Percentiles rank a stretch among this genome's conserved stretches.
Conservation (phyloP, 2,888 invertebrate genomes). For the Drosophila multiciliata region DNA sequence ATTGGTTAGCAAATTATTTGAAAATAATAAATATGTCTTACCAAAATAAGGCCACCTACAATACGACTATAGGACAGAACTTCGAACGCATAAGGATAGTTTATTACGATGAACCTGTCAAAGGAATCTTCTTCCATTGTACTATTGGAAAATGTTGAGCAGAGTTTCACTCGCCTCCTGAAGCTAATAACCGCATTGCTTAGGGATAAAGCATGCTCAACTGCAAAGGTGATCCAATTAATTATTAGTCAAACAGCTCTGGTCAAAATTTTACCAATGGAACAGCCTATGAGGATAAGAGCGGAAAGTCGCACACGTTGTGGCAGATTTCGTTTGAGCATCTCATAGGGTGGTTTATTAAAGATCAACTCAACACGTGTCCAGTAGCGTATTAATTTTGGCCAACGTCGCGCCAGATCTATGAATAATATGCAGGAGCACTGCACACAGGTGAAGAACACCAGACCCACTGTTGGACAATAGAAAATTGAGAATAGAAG, state of each 20-base stretch:
- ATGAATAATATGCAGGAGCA: conserved; percentile 77
- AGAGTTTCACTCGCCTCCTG: conserved; percentile 50
- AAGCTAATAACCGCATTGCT: conserved; percentile 68
- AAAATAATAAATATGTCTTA: conserved; percentile 36
- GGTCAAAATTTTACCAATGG: conserved; percentile 58
- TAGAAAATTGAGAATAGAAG: not conserved
- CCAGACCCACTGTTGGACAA: conserved; percentile 71
- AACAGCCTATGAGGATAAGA: conserved; percentile 67
- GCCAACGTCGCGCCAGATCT: conserved; percentile 81
- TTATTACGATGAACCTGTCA: conserved; percentile 56
- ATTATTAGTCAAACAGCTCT: fast-evolving
- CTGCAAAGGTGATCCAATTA: conserved; percentile 36
- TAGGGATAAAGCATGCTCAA: conserved; percentile 78
- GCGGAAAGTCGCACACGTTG: conserved; percentile 75
- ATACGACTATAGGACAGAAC: conserved; percentile 64
- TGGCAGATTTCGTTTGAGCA: conserved; percentile 62
- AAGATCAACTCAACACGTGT: conserved; percentile 80
- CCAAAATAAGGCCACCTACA: conserved; percentile 66
- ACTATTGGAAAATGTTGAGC: conserved; percentile 57
- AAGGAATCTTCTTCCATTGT: conserved; percentile 53
- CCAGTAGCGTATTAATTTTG: conserved; percentile 81
- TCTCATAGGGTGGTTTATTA: conserved; percentile 75
- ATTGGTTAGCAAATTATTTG: too few relatives aligned
- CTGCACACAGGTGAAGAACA: conserved; percentile 80
- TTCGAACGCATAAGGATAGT: conserved; percentile 77